phyloP scores from a whole-genome alignment of 2,113 vertebrate genomes.

The Uria aalge region DNA sequence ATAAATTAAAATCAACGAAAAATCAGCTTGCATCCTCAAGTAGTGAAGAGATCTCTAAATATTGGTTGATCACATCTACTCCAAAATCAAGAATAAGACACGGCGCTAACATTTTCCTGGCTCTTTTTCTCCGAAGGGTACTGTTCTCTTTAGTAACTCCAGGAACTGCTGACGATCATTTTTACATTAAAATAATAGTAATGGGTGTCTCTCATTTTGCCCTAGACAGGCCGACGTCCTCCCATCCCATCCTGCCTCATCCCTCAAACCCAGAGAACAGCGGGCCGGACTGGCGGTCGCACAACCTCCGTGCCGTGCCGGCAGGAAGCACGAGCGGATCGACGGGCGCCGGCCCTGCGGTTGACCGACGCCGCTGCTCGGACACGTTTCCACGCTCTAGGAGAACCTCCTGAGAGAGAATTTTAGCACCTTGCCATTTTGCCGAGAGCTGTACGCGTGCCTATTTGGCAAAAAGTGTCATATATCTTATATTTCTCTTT shows the following conservation, averaged over 20 bases:
- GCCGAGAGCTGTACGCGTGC: neutral
- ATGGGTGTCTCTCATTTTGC: neutral
- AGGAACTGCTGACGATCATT: neutral
- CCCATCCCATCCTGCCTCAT: neutral
- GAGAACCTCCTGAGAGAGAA: neutral
- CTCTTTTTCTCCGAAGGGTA: neutral
- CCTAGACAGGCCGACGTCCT: neutral
- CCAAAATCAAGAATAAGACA: neutral
- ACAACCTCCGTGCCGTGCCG: neutral
- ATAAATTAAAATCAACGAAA: neutral
- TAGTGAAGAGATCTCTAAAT: neutral
- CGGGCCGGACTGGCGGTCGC: neutral
- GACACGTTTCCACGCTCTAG: neutral
- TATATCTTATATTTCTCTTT: neutral
- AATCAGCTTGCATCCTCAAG: neutral
- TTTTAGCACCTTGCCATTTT: neutral
- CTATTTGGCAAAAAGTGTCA: neutral
- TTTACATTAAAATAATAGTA: slow-evolving; percentile 11
- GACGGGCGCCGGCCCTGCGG: neutral
- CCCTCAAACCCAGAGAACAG: neutral
- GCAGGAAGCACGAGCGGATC: neutral
- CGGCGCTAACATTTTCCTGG: neutral
- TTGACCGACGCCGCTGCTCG: neutral
- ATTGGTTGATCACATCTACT: neutral
- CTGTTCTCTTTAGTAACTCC: neutral